Percentiles rank a stretch among this genome's conserved stretches.
Conservation (phyloP, 2,797 vertebrate species). For the Ceryle rudis region DNA sequence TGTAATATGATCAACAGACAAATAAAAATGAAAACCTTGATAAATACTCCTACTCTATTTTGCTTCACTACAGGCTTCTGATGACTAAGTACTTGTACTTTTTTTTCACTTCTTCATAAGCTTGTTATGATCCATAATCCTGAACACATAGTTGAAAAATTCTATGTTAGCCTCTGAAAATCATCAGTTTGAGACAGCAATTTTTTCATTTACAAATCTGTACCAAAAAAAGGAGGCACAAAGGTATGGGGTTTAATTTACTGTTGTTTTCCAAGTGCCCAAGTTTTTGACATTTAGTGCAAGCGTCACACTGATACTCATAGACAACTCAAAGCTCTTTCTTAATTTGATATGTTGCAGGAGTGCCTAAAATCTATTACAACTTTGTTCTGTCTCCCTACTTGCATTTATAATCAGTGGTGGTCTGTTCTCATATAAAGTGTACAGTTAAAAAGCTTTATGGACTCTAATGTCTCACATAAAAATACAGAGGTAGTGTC, state of each 20-base stretch:
- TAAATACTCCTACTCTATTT: neutral
- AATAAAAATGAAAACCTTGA: neutral
- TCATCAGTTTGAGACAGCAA: neutral
- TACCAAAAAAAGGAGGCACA: neutral
- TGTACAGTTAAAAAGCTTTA: neutral
- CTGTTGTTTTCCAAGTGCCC: neutral
- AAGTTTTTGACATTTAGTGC: neutral
- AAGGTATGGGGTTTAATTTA: neutral
- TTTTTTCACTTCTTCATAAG: neutral
- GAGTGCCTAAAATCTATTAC: neutral
- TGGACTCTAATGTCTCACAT: neutral
- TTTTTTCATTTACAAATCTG: neutral
- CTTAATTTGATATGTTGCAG: neutral
- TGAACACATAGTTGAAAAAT: neutral
- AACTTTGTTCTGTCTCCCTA: neutral
- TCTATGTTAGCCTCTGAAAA: neutral
- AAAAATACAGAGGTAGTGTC: conserved; percentile 6
- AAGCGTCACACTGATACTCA: neutral
- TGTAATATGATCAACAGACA: neutral
- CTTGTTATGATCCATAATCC: neutral
- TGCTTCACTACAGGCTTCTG: neutral
- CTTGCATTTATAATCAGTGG: neutral
- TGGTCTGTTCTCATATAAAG: neutral
- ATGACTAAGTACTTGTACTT: neutral
- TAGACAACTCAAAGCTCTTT: neutral